Evolutionary conservation across 1,140 invertebrate genomes (phyloP), one percentile per base, ranked within the genome.

Genomic region (Caenorhabditis latens): DNA sequence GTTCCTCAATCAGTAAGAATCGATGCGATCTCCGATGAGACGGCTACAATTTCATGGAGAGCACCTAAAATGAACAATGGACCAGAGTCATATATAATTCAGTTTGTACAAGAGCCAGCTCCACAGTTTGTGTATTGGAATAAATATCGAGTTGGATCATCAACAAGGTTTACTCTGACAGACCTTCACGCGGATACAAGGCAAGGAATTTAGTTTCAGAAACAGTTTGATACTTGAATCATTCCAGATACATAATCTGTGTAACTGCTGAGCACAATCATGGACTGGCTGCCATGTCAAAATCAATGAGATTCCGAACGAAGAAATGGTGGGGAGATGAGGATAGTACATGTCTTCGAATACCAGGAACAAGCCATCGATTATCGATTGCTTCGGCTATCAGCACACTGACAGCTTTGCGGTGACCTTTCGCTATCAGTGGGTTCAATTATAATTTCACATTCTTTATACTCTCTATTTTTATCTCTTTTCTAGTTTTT

Each of bases 31-130:
- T 90, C 90, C 58, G 90, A 85, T 84, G 92, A 92, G 57, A 92
- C 90, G 24, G 91, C 91, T 5, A 92, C 91, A 14, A 87, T 92
- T 32, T 90, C 92, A 16, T 92, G 91, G 91, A 63, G 83, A 65
- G 84, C 92, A 9, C 91, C 91, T 24, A 87, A 89, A 57, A 92
- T 92, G 84, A 92, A 92, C 84, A 92, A 92, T 57, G 91, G 91
- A 9, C 85, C 86, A 40, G 91, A 92, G 86, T 90, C 89, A 32
- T 92, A 92, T 86, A 85, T 92, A 3, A 83, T 92, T n/a, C 88
- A 92, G 65, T 92, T 89, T 83, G 79, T 92, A 19, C 90, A 92
- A 87, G 91, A 92, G 46, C 91, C 91, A 7, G 91, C 92, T 9
- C 92, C 92, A 14, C 92, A 90, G 58, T 92, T 92, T 61, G 83